phyloP scores from a whole-genome alignment of 2,888 invertebrate species.

The Dilophus febrilis region DNA sequence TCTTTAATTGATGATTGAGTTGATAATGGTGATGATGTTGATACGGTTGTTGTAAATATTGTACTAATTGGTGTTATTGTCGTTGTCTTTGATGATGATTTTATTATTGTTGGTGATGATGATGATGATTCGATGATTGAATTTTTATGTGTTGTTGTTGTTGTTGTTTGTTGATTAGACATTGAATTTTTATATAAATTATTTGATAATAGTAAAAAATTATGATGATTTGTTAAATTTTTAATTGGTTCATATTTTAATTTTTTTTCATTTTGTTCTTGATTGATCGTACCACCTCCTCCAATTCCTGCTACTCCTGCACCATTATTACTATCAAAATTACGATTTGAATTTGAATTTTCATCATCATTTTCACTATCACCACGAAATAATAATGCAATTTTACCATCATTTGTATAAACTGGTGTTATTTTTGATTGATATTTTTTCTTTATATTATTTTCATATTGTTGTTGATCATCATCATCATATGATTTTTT shows the following conservation, averaged over 20 bases:
- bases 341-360: too few relatives aligned
- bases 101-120: not conserved
- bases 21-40: not conserved
- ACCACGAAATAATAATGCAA: conserved; percentile 31
- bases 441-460: conserved; percentile 17
- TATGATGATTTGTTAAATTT: conserved; percentile 19
- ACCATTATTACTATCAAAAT: too few relatives aligned
- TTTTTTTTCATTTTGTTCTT: too few relatives aligned
- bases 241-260: conserved; percentile 31
- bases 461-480: conserved; percentile 11
- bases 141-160: not conserved
- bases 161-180: not conserved
- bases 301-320: too few relatives aligned
- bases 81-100: not conserved
- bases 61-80: conserved; percentile 1
- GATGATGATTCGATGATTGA: not conserved
- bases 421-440: conserved; percentile 32
- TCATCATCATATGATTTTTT: conserved; percentile 22
- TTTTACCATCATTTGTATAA: conserved; percentile 32
- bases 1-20: too few relatives aligned
- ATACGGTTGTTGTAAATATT: not conserved
- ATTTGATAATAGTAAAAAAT: not conserved
- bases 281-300: too few relatives aligned
- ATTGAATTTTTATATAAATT: not conserved
- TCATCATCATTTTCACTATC: conserved; percentile 22